phyloP scores from a whole-genome alignment of 1,140 invertebrate species.

The Steinernema khuongi region DNA sequence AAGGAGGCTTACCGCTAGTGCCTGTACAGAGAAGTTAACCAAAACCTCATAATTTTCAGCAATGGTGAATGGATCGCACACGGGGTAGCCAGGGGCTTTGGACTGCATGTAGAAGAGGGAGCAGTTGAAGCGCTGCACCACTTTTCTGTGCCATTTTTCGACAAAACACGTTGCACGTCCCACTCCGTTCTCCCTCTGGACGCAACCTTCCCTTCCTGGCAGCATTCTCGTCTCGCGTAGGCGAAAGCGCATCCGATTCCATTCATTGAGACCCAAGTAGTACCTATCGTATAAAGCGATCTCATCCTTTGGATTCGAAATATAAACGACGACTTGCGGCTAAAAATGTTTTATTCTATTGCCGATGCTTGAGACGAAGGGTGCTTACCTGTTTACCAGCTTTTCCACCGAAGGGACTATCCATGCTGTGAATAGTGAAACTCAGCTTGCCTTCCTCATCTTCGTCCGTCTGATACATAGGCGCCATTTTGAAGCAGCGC shows the following conservation, averaged over 20 bases:
- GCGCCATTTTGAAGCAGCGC: background rate
- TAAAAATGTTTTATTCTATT: no score
- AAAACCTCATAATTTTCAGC: background rate
- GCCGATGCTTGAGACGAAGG: background rate
- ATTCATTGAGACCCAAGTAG: background rate
- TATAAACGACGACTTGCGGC: background rate
- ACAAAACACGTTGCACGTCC: background rate
- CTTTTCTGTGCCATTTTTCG: background rate
- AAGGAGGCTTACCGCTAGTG: background rate
- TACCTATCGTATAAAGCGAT: background rate
- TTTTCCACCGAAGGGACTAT: background rate
- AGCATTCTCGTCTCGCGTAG: constrained; percentile 3
- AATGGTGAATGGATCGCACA: background rate
- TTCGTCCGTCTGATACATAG: background rate
- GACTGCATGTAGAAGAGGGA: background rate
- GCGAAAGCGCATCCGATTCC: constrained; percentile 7
- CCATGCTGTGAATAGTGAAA: background rate
- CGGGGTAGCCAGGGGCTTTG: background rate
- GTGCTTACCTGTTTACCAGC: background rate
- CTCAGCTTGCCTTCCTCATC: constrained; percentile 10
- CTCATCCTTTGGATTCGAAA: background rate
- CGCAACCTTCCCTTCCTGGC: background rate
- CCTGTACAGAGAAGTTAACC: background rate
- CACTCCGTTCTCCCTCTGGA: background rate
- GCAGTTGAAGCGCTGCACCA: background rate